Evolutionary conservation across 2,113 vertebrate species (phyloP).

Genomic region (Thermophis baileyi): DNA sequence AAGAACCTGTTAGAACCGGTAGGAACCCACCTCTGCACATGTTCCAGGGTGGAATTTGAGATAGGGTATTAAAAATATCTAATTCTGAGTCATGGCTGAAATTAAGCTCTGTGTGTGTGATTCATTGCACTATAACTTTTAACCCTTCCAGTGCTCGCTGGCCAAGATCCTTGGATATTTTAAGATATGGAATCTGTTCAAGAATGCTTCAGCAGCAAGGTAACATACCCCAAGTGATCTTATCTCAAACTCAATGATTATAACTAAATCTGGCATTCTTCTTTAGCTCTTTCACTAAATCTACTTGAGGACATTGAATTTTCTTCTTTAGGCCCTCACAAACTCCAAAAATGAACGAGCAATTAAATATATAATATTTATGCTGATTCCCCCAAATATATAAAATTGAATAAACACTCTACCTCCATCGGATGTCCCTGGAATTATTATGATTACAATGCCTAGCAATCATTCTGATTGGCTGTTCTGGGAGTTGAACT

Average conservation of each 20-base stretch:
- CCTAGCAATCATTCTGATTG: background rate
- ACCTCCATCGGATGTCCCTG: background rate
- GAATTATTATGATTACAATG: background rate
- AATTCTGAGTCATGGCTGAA: background rate
- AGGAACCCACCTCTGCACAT: no score
- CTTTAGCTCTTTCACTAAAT: background rate
- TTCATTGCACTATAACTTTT: background rate
- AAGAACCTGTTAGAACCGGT: no score
- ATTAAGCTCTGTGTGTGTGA: background rate
- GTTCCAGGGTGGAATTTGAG: background rate
- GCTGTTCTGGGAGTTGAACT: background rate
- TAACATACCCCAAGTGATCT: background rate
- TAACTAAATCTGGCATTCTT: background rate
- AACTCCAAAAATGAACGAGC: background rate
- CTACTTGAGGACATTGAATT: background rate
- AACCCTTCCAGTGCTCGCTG: background rate
- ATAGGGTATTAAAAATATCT: background rate
- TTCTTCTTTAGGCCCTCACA: background rate
- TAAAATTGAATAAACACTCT: background rate
- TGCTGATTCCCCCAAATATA: background rate
- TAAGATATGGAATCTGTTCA: background rate
- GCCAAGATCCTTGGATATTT: background rate
- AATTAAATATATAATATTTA: background rate
- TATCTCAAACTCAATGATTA: background rate
- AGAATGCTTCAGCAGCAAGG: background rate